Percentiles rank a stretch among this genome's conserved stretches.
Conservation (phyloP, 2,888 invertebrate genomes). For the Xylophagus ater region DNA sequence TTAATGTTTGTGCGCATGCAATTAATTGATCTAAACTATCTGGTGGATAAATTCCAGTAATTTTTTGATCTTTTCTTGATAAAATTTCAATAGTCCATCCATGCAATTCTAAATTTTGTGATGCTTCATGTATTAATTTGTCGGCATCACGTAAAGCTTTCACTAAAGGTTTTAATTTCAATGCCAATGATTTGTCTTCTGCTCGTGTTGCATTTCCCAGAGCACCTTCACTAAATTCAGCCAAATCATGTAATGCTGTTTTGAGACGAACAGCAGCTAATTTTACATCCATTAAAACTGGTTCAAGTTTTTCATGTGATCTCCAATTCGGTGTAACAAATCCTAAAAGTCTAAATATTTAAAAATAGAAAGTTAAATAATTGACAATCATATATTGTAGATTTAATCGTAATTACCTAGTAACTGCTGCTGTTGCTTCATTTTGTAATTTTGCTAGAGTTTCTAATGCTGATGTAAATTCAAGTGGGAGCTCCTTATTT, state of each 20-base stretch:
- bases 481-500: conserved; percentile 56
- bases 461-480: conserved; percentile 64
- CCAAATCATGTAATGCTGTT: conserved; percentile 73
- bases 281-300: conserved; percentile 71
- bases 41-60: conserved; percentile 40
- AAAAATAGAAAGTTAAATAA: conserved; percentile 1
- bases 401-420: conserved; percentile 37
- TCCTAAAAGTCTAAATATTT: conserved; percentile 44
- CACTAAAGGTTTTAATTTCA: conserved; percentile 66
- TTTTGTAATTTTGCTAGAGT: conserved; percentile 60
- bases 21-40: conserved; percentile 84
- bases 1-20: conserved; percentile 73
- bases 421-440: conserved; percentile 73
- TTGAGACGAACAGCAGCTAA: conserved; percentile 65
- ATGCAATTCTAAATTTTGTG: conserved; percentile 59
- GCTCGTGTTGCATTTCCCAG: conserved; percentile 76
- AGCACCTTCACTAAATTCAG: conserved; percentile 80
- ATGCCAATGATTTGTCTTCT: conserved; percentile 64
- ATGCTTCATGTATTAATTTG: conserved; percentile 65
- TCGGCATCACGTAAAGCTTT: conserved; percentile 71
- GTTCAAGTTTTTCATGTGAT: conserved; percentile 63
- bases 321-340: conserved; percentile 78
- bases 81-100: conserved; percentile 68
- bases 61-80: conserved; percentile 40
- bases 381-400: not conserved